Conservation (phyloP, 1,140 invertebrate genomes). For the Drosophila lacteicornis region DNA sequence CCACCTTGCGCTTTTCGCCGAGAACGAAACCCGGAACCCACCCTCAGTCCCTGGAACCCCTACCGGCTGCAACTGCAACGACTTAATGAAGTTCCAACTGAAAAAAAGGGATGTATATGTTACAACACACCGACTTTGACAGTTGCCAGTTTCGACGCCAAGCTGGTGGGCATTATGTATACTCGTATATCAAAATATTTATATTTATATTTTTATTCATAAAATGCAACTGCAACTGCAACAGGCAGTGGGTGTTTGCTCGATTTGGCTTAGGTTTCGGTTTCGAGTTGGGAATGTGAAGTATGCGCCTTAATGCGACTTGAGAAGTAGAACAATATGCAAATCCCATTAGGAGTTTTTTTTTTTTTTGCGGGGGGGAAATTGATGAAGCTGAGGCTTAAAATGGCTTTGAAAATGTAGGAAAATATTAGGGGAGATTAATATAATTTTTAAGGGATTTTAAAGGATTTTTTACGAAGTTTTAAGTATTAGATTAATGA, state of each 20-base stretch:
- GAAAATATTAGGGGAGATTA: background rate
- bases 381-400: background rate
- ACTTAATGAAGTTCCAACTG: conserved; percentile 56
- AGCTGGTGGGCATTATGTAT: conserved; percentile 22
- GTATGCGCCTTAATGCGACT: conserved; percentile 33
- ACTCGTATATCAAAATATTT: conserved; percentile 61
- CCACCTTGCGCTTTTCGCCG: conserved; percentile 76
- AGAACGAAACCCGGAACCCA: conserved; percentile 35
- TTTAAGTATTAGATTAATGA: too few relatives aligned
- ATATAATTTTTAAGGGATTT: background rate
- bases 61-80: conserved; percentile 54
- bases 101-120: conserved; percentile 23
- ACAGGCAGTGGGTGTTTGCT: conserved; percentile 41
- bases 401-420: background rate
- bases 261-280: conserved; percentile 2
- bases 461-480: too few relatives aligned
- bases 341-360: conserved; percentile 10
- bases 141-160: conserved; percentile 55
- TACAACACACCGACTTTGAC: conserved; percentile 54
- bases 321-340: conserved; percentile 20
- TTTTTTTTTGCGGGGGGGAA: background rate
- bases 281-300: conserved; percentile 26
- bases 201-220: conserved; percentile 52
- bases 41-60: conserved; percentile 22
- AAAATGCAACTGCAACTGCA: conserved; percentile 21